phyloP scores from a whole-genome alignment of 2,888 invertebrate species.

The Cheilosia scutellata region DNA sequence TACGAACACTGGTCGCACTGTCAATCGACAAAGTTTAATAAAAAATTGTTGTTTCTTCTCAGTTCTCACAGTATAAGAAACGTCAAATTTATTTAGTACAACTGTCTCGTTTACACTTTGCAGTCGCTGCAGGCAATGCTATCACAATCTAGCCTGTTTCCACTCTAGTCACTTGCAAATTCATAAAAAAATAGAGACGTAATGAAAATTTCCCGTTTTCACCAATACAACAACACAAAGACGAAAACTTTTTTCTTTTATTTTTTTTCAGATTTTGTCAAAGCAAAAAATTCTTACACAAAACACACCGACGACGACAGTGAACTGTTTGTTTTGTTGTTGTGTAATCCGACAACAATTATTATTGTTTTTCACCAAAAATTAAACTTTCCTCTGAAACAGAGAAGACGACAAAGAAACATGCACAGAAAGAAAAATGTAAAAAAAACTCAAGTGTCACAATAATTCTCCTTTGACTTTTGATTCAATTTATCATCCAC shows the following conservation, averaged over 20 bases:
- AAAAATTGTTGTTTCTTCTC: not conserved
- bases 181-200: slow-evolving; percentile 31
- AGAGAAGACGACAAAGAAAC: slow-evolving; percentile 36
- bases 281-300: slow-evolving; percentile 23
- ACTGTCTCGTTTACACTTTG: slow-evolving; percentile 49
- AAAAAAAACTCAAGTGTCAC: slow-evolving; percentile 22
- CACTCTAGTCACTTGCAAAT: slow-evolving; percentile 12
- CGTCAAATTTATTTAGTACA: slow-evolving; percentile 40
- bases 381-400: slow-evolving; percentile 12
- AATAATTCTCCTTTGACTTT: slow-evolving; percentile 37
- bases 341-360: slow-evolving; percentile 34
- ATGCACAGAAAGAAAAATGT: slow-evolving; percentile 41
- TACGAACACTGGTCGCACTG: slow-evolving; percentile 26
- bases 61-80: slow-evolving; percentile 20
- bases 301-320: slow-evolving; percentile 22
- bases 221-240: slow-evolving; percentile 26
- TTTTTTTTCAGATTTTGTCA: slow-evolving; percentile 1
- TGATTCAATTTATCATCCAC: slow-evolving; percentile 22
- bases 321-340: slow-evolving; percentile 37
- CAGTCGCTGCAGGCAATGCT: not conserved
- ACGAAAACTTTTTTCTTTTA: slow-evolving; percentile 21
- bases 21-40: slow-evolving; percentile 12
- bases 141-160: slow-evolving; percentile 26
- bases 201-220: slow-evolving; percentile 48
- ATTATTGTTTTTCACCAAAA: slow-evolving; percentile 10